Evolutionary conservation across 2,888 invertebrate genomes (phyloP).

Genomic region (Thumatha senex): DNA sequence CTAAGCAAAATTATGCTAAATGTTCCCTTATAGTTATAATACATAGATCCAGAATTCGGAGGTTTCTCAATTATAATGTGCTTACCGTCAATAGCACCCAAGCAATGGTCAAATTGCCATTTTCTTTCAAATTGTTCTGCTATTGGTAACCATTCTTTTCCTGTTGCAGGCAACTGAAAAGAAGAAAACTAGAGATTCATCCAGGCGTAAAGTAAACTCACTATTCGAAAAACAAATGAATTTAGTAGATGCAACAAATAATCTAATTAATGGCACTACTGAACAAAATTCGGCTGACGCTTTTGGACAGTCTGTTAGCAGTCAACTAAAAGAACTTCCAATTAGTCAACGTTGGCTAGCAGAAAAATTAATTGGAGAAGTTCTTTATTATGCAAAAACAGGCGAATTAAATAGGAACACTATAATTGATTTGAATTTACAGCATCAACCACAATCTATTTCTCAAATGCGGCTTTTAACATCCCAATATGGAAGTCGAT

Average conservation of each 20-base stretch:
- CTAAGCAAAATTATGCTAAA: constrained; percentile 27
- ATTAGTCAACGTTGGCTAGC: neutral
- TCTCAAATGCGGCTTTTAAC: neutral
- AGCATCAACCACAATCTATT: neutral
- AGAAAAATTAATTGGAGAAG: neutral
- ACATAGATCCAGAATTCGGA: constrained; percentile 22
- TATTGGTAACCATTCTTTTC: constrained; percentile 18
- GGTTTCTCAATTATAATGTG: constrained; percentile 30
- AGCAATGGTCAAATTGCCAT: constrained; percentile 25
- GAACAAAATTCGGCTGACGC: neutral
- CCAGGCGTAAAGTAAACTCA: neutral
- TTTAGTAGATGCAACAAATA: neutral
- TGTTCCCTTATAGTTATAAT: constrained; percentile 31
- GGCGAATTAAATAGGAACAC: neutral
- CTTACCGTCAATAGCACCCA: constrained; percentile 30
- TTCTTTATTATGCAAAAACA: neutral
- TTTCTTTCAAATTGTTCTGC: constrained; percentile 22
- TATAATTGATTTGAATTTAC: neutral
- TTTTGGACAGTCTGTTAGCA: neutral
- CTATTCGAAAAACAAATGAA: neutral
- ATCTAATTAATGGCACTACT: neutral
- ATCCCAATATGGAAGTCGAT: neutral
- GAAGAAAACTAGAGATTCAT: constrained; percentile 4
- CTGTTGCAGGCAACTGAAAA: constrained; percentile 18
- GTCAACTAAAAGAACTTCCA: neutral